These are phyloP conservation scores for Balaeniceps rex DNA, from an alignment of 2,113 vertebrate genomes.

Conservation along the genomic window DNA sequence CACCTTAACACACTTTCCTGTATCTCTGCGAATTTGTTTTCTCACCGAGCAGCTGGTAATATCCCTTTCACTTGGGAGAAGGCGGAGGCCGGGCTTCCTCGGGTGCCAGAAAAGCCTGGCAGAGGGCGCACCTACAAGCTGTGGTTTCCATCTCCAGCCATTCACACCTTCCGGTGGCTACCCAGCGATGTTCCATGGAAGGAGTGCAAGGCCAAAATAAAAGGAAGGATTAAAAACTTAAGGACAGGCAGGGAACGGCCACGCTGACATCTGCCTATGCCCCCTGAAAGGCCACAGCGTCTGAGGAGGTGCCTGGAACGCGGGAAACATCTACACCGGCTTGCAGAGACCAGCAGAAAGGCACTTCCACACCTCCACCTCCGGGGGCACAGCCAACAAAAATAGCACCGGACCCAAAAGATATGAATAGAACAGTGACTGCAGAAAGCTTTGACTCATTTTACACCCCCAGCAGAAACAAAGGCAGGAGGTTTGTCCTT, in stretches of 20 bases:
- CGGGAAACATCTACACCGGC: not conserved
- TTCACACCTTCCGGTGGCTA: conserved; percentile 44
- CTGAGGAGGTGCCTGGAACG: not conserved
- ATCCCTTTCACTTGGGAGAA: conserved; percentile 58
- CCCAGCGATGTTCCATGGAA: conserved; percentile 12
- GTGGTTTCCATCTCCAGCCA: conserved; percentile 20
- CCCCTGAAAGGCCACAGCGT: not conserved
- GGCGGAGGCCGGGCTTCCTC: conserved; percentile 18
- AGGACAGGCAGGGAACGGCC: not conserved
- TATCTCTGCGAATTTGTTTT: conserved; percentile 50
- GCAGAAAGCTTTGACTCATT: conserved; percentile 1
- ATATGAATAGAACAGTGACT: conserved; percentile 48
- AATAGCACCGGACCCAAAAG: conserved; percentile 30
- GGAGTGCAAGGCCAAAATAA: not conserved
- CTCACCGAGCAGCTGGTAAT: conserved; percentile 56
- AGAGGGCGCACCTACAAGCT: conserved; percentile 11
- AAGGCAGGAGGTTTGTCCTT: conserved; percentile 40
- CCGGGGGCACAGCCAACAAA: conserved; percentile 40
- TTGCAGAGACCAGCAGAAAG: not conserved
- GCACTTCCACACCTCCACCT: conserved; percentile 16
- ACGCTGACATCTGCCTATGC: not conserved
- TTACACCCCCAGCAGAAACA: conserved; percentile 51
- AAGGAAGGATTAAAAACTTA: conserved; percentile 17
- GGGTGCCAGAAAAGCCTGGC: conserved; percentile 22
- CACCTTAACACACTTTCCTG: conserved; percentile 30